Evolutionary conservation across 2,797 vertebrate genomes (phyloP).

Genomic region (Nasua narica): DNA sequence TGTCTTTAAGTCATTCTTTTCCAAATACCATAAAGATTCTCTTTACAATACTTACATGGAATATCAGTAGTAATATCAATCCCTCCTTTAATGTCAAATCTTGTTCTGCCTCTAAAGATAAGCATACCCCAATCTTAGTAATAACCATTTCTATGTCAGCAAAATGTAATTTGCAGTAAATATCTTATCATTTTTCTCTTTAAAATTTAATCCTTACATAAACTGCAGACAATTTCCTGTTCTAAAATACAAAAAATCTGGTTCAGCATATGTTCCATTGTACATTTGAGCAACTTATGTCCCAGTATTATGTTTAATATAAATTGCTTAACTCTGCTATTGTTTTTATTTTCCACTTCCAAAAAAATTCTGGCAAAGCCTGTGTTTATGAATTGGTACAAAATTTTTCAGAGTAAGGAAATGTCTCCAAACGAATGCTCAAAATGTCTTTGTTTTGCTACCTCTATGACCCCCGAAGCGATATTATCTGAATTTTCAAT

Average conservation of each 20-base stretch:
- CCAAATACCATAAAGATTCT: not conserved
- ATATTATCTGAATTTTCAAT: not conserved
- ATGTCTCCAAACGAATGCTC: not conserved
- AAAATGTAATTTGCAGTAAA: slow-evolving; percentile 47
- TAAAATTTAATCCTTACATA: slow-evolving; percentile 35
- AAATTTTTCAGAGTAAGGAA: slow-evolving; percentile 34
- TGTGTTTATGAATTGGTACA: slow-evolving; percentile 37
- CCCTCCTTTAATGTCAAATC: not conserved
- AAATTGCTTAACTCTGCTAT: not conserved
- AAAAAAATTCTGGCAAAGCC: slow-evolving; percentile 33
- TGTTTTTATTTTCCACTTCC: slow-evolving; percentile 37
- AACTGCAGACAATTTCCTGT: slow-evolving; percentile 48
- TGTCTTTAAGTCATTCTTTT: slow-evolving; percentile 65
- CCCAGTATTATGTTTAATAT: not conserved
- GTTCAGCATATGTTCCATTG: not conserved
- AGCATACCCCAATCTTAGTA: not conserved
- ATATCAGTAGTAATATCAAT: not conserved
- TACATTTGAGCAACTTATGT: slow-evolving; percentile 8
- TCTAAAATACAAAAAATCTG: not conserved
- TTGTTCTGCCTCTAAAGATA: not conserved
- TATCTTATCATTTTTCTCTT: slow-evolving; percentile 46
- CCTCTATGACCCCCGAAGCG: not conserved
- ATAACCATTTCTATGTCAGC: not conserved
- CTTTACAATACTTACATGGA: not conserved
- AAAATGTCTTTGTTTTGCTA: slow-evolving; percentile 15